phyloP scores from a whole-genome alignment of 2,113 vertebrate species.

The Emydocephalus ijimae region DNA sequence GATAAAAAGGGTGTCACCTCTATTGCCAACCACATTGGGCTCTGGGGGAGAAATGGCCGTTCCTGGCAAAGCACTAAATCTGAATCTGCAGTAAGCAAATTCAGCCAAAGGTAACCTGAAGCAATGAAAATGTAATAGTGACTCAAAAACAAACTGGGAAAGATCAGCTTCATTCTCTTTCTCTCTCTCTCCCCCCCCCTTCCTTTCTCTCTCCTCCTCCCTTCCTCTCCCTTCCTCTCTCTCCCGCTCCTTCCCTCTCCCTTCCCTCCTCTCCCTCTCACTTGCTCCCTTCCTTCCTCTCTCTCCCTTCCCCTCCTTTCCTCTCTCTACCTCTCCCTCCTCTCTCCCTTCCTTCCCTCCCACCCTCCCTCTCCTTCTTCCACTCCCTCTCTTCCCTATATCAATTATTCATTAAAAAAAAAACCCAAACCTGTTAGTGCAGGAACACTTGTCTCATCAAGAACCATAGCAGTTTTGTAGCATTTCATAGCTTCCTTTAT shows the following conservation, averaged over 20 bases:
- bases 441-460: constrained; percentile 85
- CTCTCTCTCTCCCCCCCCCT: neutral
- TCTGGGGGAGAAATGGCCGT: neutral
- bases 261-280: no score
- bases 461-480: constrained; percentile 86
- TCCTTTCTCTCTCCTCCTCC: no score
- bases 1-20: neutral
- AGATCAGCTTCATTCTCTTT: neutral
- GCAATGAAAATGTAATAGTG: neutral
- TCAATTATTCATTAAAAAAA: constrained; percentile 10
- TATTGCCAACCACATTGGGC: neutral
- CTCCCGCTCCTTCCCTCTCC: no score
- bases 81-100: neutral
- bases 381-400: neutral
- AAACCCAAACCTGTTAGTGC: constrained; percentile 78
- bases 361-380: no score
- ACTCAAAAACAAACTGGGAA: neutral
- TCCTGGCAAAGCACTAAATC: neutral
- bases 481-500: constrained; percentile 86
- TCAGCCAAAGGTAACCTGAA: neutral
- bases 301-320: accelerated
- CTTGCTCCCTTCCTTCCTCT: no score
- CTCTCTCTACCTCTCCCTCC: no score
- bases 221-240: no score
- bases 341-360: neutral